Percentiles rank a stretch among this genome's conserved stretches.
These are phyloP conservation scores for Thomomys bottae DNA, from an alignment of 2,113 vertebrate species.

Conservation along the genomic window DNA sequence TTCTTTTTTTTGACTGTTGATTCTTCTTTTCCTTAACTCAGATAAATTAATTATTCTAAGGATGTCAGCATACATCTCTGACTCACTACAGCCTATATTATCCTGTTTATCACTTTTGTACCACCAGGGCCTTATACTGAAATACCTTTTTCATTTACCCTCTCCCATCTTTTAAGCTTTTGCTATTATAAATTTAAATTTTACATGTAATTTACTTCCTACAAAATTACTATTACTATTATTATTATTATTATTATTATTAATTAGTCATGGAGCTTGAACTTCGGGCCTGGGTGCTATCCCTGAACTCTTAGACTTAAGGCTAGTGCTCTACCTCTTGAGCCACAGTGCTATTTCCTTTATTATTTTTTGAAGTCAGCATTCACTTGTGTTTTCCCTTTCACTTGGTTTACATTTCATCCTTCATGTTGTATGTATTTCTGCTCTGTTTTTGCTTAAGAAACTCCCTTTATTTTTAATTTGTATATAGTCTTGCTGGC, in stretches of 20 bases:
- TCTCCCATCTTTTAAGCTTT: neutral
- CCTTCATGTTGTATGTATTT: neutral
- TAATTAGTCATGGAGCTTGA: too few relatives aligned
- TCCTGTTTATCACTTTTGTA: neutral
- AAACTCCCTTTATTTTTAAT: neutral
- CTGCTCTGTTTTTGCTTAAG: neutral
- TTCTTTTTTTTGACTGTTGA: neutral
- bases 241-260: too few relatives aligned
- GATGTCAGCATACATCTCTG: slow-evolving; percentile 1
- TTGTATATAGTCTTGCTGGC: neutral
- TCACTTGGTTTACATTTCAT: slow-evolving; percentile 32
- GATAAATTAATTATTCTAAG: slow-evolving; percentile 21
- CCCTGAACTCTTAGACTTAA: too few relatives aligned
- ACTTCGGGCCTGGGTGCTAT: too few relatives aligned
- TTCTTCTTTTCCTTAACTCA: slow-evolving; percentile 23
- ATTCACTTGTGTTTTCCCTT: neutral
- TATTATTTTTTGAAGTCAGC: slow-evolving; percentile 33
- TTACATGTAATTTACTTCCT: neutral
- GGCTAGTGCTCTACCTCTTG: too few relatives aligned
- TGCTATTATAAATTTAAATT: slow-evolving; percentile 31
- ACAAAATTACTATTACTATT: too few relatives aligned
- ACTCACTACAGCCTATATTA: neutral
- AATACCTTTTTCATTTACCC: neutral
- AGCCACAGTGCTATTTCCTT: too few relatives aligned
- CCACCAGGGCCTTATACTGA: neutral